phyloP scores from a whole-genome alignment of 1,140 invertebrate species.

The Pseudoatta argentina region DNA sequence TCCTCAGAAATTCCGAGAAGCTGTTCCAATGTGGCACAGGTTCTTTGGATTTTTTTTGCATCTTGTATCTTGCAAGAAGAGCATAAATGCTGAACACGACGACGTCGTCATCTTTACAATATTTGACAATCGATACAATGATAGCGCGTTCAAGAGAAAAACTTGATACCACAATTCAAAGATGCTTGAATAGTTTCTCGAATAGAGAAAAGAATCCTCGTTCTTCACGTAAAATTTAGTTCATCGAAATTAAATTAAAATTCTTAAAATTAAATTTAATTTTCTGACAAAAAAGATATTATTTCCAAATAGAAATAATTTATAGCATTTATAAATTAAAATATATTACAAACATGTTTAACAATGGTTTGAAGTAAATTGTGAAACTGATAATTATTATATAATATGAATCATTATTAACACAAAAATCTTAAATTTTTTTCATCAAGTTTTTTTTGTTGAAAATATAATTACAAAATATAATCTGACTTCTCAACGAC shows the following conservation, averaged over 20 bases:
- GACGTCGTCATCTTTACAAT: conserved; percentile 4
- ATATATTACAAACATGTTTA: background rate
- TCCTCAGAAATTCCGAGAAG: conserved; percentile 27
- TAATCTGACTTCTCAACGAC: background rate
- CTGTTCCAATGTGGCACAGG: background rate
- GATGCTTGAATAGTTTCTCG: background rate
- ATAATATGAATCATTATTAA: background rate
- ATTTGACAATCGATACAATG: conserved; percentile 31
- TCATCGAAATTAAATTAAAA: background rate
- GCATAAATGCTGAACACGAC: conserved; percentile 35
- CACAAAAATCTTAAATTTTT: background rate
- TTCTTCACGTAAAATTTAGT: background rate
- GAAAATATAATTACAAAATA: background rate
- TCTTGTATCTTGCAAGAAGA: background rate
- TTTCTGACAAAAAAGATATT: background rate
- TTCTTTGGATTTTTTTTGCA: background rate
- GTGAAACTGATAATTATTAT: background rate
- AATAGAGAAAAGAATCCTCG: background rate
- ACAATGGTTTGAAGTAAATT: background rate
- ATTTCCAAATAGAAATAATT: background rate
- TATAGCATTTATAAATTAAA: background rate
- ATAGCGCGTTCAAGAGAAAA: background rate
- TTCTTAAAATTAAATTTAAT: background rate
- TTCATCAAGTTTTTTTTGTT: too few species aligned
- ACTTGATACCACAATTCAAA: background rate